Conservation (phyloP, 2,888 invertebrate species). For the Oxycera nigricornis region DNA sequence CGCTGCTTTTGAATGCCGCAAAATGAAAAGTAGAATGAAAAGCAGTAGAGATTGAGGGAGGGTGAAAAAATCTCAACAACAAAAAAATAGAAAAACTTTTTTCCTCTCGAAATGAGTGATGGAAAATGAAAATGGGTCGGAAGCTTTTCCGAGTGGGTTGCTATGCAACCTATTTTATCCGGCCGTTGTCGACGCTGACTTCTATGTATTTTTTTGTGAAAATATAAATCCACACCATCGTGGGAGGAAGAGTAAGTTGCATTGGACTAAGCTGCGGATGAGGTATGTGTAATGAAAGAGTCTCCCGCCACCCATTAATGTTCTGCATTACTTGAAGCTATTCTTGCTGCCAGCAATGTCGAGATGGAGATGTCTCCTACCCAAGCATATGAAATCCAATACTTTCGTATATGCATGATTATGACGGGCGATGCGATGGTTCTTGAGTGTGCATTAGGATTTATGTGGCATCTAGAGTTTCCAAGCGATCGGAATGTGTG, state of each 20-base stretch:
- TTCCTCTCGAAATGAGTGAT: slow-evolving; percentile 27
- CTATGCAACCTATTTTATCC: slow-evolving; percentile 35
- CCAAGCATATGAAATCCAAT: neutral
- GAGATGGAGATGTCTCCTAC: neutral
- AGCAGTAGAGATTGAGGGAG: neutral
- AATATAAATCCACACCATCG: neutral
- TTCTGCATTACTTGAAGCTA: slow-evolving; percentile 5
- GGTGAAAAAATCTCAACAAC: neutral
- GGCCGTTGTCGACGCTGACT: neutral
- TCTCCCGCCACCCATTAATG: slow-evolving; percentile 4
- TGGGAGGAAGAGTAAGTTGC: neutral
- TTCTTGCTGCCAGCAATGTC: neutral
- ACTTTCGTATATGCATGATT: neutral
- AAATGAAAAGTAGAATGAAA: slow-evolving; percentile 26
- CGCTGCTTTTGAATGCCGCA: slow-evolving; percentile 34
- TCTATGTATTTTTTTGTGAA: too few species aligned
- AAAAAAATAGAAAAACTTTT: neutral
- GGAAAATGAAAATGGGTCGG: slow-evolving; percentile 39
- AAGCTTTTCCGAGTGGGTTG: slow-evolving; percentile 36
- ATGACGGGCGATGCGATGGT: neutral
- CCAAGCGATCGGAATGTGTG: neutral
- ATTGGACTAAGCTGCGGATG: neutral
- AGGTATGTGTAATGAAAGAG: neutral
- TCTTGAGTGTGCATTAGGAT: neutral
- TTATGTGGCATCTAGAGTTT: neutral